Base-by-base conservation (phyloP, 1,140 invertebrate genomes). In the Charaxes varanes region DNA sequence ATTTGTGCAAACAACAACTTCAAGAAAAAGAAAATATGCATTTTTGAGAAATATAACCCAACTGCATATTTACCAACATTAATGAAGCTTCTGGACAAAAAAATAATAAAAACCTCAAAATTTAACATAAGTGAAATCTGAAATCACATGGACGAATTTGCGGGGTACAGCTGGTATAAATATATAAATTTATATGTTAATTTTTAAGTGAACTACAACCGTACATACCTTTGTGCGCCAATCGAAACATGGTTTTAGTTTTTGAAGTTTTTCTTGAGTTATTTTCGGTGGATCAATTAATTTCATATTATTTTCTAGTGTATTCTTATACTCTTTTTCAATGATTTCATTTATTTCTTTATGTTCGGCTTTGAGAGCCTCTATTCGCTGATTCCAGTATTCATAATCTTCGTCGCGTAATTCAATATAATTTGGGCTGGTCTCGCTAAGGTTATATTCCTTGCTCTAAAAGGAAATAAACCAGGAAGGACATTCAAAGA, bases 381-480 rank as follows among this genome's bases (percentile, higher is more conserved):
- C 72, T 36, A 78, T 63, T 71, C 77, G 65, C 13, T 64, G 47
- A 18, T 56, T 32, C 77, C 77, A 79, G 35, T 81, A 81, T 44
- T 77, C 66, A 41, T 47, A 42, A 22, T 72, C 65, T 16, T 63
- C 53, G 42, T 64, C 62, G 13, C 46, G 53, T 16, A 45, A 19
- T 37, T 59, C 53, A 34, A 38, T 26, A 15, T 15, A 15, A 24
- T 55, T 56, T 12, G 47, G 36, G 13, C 7, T 54, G 3, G 14
- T 4, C n/a, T 67, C 65, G 41, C 61, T 60, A 40, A 61, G 16
- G 47, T 26, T 6, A 60, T 13, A 17, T 71, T 63, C 27, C 34
- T 45, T 6, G 32, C 10, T 13, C 47, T 36, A 26, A 66, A 61
- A 70, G 73, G 41, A 18, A 61, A 60, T 15, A 7, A 15, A n/a